These are phyloP conservation scores for Hydra vulgaris DNA, from an alignment of 30 jellyfish, hydroid and myxozoan genomes.

Conservation along the genomic window DNA sequence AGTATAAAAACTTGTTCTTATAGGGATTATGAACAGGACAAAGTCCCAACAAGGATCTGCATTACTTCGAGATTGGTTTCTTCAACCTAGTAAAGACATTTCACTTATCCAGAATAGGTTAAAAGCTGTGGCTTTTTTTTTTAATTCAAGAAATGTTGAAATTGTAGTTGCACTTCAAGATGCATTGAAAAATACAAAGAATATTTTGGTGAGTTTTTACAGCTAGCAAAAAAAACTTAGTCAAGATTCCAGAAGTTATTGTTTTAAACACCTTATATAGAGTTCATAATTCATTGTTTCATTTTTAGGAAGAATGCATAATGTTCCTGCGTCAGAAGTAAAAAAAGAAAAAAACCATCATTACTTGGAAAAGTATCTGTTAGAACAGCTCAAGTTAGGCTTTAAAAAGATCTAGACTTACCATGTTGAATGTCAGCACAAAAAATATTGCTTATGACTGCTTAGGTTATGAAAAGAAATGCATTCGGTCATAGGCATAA, in stretches of 20 bases:
- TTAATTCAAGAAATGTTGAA: constrained; percentile 46
- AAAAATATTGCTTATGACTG: background rate
- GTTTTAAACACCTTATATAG: no score
- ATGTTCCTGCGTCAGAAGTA: no score
- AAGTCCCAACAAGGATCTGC: constrained; percentile 63
- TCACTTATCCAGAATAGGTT: constrained; percentile 49
- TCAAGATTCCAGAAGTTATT: no score
- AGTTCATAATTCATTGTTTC: no score
- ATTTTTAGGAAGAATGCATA: no score
- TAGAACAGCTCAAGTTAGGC: background rate
- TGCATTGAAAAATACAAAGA: constrained; percentile 63
- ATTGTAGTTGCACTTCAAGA: constrained; percentile 70
- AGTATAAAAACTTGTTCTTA: background rate
- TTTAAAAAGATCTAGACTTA: background rate
- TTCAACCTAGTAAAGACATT: constrained; percentile 68
- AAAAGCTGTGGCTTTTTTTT: constrained; percentile 44
- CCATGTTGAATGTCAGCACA: background rate
- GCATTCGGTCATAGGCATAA: background rate
- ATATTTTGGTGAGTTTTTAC: constrained; percentile 46
- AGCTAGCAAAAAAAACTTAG: background rate
- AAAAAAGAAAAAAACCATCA: background rate
- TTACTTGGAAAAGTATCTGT: background rate
- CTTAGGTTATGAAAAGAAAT: background rate
- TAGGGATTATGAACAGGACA: constrained; percentile 77
- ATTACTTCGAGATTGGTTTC: constrained; percentile 80